Evolutionary conservation across 2,113 vertebrate species (phyloP).

Genomic region (Suncus etruscus): DNA sequence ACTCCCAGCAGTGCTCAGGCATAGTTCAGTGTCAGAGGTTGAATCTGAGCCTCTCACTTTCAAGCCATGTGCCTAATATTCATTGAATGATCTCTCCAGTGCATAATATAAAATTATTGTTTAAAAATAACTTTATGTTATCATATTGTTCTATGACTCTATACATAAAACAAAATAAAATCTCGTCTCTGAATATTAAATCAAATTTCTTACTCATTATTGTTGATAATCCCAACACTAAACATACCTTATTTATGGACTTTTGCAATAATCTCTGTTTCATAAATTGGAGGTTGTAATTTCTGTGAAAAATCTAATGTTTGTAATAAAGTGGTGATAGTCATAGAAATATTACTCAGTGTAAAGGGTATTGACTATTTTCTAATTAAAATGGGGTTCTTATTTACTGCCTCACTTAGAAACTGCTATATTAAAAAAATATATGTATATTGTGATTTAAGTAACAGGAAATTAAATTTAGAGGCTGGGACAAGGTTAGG

Average conservation of each 20-base stretch:
- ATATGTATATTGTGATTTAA: neutral
- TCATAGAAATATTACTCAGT: neutral
- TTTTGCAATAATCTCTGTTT: neutral
- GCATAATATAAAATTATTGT: no score
- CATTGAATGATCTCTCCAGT: no score
- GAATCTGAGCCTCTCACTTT: no score
- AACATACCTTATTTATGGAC: neutral
- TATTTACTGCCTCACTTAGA: neutral
- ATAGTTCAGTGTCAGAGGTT: no score
- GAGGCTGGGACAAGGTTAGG: no score
- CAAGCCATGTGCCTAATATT: no score
- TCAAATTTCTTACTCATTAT: neutral
- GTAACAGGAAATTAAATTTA: no score
- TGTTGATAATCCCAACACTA: neutral
- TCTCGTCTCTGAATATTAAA: no score
- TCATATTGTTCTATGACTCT: no score
- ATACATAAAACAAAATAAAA: neutral
- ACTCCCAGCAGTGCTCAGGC: no score
- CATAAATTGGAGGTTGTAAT: neutral
- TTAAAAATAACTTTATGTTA: no score
- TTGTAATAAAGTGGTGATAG: neutral
- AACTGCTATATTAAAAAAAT: conserved; percentile 3
- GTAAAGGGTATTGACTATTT: neutral
- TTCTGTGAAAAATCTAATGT: neutral
- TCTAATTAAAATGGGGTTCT: conserved; percentile 16